phyloP scores from a whole-genome alignment of 2,888 invertebrate genomes.

The Isoperla grammatica region DNA sequence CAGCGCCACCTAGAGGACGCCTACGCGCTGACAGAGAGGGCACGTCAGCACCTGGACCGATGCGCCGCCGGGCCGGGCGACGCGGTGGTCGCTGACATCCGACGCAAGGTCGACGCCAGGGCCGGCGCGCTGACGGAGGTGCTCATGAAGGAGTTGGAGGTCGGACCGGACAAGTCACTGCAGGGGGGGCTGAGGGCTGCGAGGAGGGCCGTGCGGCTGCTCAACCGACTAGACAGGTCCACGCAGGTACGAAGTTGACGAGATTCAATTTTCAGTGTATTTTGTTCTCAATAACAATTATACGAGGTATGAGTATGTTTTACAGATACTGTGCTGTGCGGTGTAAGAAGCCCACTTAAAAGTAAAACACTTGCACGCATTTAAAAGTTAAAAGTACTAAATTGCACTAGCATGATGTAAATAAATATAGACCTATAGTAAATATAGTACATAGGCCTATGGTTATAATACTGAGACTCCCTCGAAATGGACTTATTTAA shows the following conservation, averaged over 20 bases:
- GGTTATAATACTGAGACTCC: no score
- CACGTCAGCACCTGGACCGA: constrained; percentile 49
- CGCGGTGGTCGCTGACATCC: constrained; percentile 42
- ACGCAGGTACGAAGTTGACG: constrained; percentile 46
- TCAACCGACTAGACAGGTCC: constrained; percentile 69
- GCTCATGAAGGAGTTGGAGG: constrained; percentile 81
- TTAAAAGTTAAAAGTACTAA: no score
- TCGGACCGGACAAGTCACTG: constrained; percentile 82
- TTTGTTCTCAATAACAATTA: no score
- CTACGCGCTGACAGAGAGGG: constrained; percentile 69
- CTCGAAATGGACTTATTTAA: no score
- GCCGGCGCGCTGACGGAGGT: constrained; percentile 77
- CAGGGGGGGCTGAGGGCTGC: constrained; percentile 85
- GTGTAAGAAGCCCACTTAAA: no score
- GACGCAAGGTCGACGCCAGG: constrained; percentile 57
- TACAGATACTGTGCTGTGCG: no score
- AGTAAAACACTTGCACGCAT: no score
- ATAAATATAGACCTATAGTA: no score
- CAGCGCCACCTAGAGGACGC: constrained; percentile 95
- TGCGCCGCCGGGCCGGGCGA: constrained; percentile 41
- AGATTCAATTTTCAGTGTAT: no score
- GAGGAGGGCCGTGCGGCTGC: constrained; percentile 73
- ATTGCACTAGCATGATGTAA: no score
- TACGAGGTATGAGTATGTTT: no score
- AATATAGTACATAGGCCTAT: no score